Evolutionary conservation across 2,113 vertebrate genomes (phyloP).

Genomic region (Pachycephala philippinensis): DNA sequence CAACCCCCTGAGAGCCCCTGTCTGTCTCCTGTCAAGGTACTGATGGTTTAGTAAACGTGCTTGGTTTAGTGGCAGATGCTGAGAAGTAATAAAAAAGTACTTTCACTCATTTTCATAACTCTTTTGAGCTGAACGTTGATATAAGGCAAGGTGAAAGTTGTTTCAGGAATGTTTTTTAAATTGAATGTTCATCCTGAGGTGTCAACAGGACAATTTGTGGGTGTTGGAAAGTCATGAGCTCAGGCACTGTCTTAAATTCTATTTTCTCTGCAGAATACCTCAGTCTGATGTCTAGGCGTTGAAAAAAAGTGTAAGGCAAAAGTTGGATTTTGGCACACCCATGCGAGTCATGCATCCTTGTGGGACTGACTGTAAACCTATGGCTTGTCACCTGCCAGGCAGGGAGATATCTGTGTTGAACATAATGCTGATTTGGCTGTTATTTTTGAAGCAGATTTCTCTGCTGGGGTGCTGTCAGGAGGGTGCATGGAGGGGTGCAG

Average conservation of each 20-base stretch:
- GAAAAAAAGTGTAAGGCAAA: background rate
- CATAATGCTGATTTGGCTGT: background rate
- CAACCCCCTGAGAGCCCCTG: background rate
- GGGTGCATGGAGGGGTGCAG: accelerated
- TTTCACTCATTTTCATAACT: background rate
- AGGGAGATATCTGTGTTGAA: background rate
- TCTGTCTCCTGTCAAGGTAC: background rate
- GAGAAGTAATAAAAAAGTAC: background rate
- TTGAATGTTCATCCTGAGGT: background rate
- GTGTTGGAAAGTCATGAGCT: background rate
- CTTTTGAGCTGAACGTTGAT: background rate
- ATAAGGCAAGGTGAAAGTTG: background rate
- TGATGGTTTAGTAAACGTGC: background rate
- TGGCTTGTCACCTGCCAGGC: background rate
- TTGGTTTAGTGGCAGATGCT: background rate
- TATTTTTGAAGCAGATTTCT: background rate
- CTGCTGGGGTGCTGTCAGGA: background rate
- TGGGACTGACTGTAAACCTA: background rate
- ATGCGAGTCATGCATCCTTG: background rate
- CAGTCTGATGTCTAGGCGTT: background rate
- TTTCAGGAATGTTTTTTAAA: background rate
- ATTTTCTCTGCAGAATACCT: background rate
- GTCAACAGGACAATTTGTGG: background rate
- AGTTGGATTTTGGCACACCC: background rate
- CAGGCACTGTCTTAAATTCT: background rate